Base-by-base conservation (phyloP, 2,113 vertebrate genomes). In the Irena cyanogastra region DNA sequence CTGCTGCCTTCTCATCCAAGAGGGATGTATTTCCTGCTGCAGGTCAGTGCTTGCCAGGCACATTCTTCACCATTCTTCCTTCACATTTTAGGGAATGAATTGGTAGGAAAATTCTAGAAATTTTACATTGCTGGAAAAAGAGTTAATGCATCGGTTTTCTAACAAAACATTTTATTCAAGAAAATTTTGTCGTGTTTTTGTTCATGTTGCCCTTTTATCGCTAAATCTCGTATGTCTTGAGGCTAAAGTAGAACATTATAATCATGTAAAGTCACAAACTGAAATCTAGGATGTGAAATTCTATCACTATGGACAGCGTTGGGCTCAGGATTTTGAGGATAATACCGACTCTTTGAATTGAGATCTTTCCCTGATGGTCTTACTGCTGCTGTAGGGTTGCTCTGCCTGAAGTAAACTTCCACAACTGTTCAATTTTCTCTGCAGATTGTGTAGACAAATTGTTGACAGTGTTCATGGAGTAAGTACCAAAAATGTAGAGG, bases 181-280 rank as follows among this genome's bases (percentile, higher is more conserved):
- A 22, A 24, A 22, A 2, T 27, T 37, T 49, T 53, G 3, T 21
- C 4, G 0, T 31, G 4, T 42, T 22, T 85, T 77, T 65, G 20
- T 57, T 39, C 17, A 0, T 13, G 5, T 65, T 84, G 13, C 27
- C 6, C 7, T 76, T 86, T 75, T 64, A n/a, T 5, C 1, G 4
- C 7, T 45, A 22, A n/a, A 52, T 31, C 16, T 66, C 3, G 13
- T 35, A 8, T 0, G 0, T 56, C 45, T 53, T 49, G 39, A 71
- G 17, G 33, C 26, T 54, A 17, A 44, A 84, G 57, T 5, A 64
- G 76, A 49, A 33, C 23, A 10, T 4, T n/a, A 4, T 3, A 21
- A 2, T 33, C 7, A 2, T 45, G 19, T 50, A 17, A 19, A 54
- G 45, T 41, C 11, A 44, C 16, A 49, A 61, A 13, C 6, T 53